phyloP scores from a whole-genome alignment of 2,888 invertebrate genomes.

The Tridacna gigas region DNA sequence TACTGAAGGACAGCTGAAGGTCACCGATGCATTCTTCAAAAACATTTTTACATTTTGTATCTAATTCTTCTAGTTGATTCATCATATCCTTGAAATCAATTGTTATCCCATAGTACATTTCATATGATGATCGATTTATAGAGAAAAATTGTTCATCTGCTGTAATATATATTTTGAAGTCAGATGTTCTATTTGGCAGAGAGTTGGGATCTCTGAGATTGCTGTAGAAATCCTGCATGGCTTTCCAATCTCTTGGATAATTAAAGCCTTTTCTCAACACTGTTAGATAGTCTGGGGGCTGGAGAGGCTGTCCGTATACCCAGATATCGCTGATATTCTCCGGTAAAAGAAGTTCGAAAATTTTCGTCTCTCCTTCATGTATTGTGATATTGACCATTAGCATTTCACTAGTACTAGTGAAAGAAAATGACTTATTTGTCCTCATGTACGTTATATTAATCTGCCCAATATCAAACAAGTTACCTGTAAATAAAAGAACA shows the following conservation, averaged over 20 bases:
- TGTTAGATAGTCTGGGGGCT: neutral
- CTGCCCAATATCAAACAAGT: neutral
- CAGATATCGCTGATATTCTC: neutral
- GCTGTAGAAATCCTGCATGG: neutral
- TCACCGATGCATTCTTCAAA: no score
- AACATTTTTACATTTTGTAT: neutral
- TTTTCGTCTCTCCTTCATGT: conserved; percentile 3
- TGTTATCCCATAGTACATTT: conserved; percentile 27
- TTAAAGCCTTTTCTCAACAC: neutral
- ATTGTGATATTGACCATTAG: neutral
- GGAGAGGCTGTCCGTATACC: conserved; percentile 5
- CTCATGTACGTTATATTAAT: neutral
- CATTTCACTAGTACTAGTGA: neutral
- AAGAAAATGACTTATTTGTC: neutral
- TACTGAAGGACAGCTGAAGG: conserved; percentile 13
- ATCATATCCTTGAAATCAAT: conserved; percentile 16
- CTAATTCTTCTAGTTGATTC: neutral
- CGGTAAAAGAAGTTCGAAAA: conserved; percentile 19
- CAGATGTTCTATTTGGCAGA: neutral
- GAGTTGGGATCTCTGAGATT: neutral
- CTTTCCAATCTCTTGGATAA: neutral
- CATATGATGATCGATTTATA: neutral
- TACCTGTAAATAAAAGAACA: neutral
- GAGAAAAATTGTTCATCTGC: neutral
- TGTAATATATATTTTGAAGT: neutral